These are phyloP conservation scores for Xanthorhoe designata DNA, from an alignment of 2,888 invertebrate genomes.

Conservation along the genomic window DNA sequence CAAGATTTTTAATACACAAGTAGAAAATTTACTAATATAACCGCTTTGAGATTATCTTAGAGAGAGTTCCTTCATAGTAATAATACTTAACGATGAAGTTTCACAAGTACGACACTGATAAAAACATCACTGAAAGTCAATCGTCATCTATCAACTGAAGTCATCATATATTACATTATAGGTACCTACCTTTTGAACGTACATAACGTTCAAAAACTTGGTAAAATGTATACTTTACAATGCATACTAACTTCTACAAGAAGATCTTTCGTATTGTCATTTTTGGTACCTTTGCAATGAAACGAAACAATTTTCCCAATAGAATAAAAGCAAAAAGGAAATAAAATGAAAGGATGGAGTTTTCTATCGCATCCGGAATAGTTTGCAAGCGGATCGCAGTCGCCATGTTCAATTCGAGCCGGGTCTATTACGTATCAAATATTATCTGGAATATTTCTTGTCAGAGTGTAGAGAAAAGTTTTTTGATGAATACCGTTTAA, in stretches of 20 bases:
- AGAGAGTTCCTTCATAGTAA: not conserved
- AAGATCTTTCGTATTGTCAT: slow-evolving; percentile 31
- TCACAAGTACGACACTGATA: no score
- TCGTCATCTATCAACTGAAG: no score
- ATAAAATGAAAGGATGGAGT: slow-evolving; percentile 79
- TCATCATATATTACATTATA: no score
- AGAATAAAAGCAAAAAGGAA: slow-evolving; percentile 75
- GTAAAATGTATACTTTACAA: not conserved
- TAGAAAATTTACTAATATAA: not conserved
- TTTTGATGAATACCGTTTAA: no score
- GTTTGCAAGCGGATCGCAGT: slow-evolving; percentile 80
- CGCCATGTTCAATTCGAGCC: slow-evolving; percentile 71
- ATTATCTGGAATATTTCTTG: not conserved
- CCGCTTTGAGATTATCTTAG: not conserved
- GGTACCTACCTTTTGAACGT: no score
- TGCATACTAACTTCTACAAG: not conserved
- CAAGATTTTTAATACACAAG: not conserved
- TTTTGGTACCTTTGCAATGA: slow-evolving; percentile 44
- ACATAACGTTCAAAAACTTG: not conserved
- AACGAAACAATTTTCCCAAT: slow-evolving; percentile 72
- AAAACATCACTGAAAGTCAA: no score
- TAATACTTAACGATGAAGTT: no score
- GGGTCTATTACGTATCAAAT: slow-evolving; percentile 60
- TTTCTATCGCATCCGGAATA: slow-evolving; percentile 78
- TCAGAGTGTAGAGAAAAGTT: no score